Percentiles rank a stretch among this genome's conserved stretches.
phyloP scores from a whole-genome alignment of 2,888 invertebrate genomes.

The Idaea biselata region DNA sequence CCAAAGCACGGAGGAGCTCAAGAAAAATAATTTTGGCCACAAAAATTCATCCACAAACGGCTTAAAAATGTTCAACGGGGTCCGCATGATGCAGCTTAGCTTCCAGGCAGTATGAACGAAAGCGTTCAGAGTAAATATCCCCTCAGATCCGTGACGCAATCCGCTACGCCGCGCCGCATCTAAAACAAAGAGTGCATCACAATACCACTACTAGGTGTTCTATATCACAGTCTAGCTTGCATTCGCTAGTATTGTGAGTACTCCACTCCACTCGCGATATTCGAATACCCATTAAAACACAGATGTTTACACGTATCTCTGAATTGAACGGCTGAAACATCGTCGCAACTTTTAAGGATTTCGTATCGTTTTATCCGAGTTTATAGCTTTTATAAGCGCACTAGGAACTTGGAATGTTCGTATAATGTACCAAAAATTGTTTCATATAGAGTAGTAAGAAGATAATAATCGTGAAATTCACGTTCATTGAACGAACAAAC shows the following conservation, averaged over 20 bases:
- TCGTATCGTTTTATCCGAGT: background rate
- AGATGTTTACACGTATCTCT: background rate
- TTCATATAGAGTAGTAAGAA: background rate
- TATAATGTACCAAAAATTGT: background rate
- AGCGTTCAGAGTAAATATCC: slow-evolving; percentile 3
- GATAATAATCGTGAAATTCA: background rate
- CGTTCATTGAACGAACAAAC: slow-evolving; percentile 1
- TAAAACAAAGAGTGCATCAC: slow-evolving; percentile 2
- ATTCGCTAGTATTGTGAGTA: background rate
- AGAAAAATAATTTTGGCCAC: too few relatives aligned
- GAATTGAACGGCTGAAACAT: background rate
- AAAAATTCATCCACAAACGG: too few relatives aligned
- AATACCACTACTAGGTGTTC: background rate
- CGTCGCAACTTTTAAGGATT: background rate
- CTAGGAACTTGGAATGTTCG: background rate
- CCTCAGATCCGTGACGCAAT: background rate
- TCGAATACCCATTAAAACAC: background rate
- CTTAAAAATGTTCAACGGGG: background rate
- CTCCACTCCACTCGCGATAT: background rate
- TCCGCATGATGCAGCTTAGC: background rate
- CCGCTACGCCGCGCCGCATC: background rate
- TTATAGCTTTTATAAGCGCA: background rate
- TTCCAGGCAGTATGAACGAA: background rate
- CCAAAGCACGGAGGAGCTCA: too few relatives aligned
- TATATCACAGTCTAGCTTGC: background rate